Base-by-base conservation (phyloP, 2,113 vertebrate genomes). In the Halcyon malimbica region DNA sequence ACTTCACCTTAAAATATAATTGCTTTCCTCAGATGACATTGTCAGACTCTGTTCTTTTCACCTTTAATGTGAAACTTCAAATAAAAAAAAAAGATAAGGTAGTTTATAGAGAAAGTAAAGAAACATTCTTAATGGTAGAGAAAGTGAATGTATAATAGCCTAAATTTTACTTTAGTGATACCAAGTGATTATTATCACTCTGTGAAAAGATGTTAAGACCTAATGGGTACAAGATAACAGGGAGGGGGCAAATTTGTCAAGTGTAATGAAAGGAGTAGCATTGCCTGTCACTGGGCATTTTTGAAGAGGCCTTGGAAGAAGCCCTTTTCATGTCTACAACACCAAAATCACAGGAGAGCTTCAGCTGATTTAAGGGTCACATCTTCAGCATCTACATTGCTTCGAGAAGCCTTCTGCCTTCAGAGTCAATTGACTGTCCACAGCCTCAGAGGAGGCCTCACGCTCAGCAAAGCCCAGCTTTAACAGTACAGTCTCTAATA, bases 1-100 rank as follows among this genome's bases (percentile, higher is more conserved):
- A 67, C 48, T 91, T 82, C 48, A 77, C 91, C 79, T 95, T 81
- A 93, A 97, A 94, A 94, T 56, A 62, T 96, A 97, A 96, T 95
- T 92, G 83, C 89, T 89, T 97, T 81, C 93, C 90, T 96, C 90
- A 67, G 56, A 91, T 94, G 89, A 87, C 71, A 89, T 37, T 67
- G 83, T 25, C 74, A 77, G 64, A 51, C 31, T 85, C 64, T 67
- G 74, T 53, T 79, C 78, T 92, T 97, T 89, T 85, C 94, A 79
- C 41, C 31, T 78, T 83, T 56, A 89, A 71, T 5, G 12, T 16
- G 75, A 88, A 87, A 20, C 51, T 31, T 73, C 16, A 35, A 67
- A 46, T 18, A 81, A 87, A 54, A 44, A 57, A 92, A 92, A 35
- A 92, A 92, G 15, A 39, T 16, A 76, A 75, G 65, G 42, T 35